Conservation (phyloP, 2,797 vertebrate species). For the Leucoraja ocellata region DNA sequence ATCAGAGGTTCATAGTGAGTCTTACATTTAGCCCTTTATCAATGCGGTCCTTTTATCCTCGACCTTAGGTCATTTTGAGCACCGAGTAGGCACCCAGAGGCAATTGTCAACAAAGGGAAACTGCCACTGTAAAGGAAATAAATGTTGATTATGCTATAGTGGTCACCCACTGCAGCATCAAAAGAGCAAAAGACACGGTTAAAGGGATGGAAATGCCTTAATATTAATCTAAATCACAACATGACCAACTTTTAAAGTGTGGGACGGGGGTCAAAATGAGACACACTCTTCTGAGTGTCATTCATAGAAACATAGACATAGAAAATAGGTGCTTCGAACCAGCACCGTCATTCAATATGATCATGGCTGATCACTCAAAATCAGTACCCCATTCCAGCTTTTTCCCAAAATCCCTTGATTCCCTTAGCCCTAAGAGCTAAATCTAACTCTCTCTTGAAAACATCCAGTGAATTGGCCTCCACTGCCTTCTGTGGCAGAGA, state of each 20-base stretch:
- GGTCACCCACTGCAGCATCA: background rate
- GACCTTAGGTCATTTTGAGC: background rate
- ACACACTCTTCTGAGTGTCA: background rate
- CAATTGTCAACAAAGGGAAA: background rate
- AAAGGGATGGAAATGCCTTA: background rate
- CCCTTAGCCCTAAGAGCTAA: no score
- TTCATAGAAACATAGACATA: no score
- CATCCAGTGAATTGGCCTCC: no score
- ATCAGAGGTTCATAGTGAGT: background rate
- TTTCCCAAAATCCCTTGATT: no score
- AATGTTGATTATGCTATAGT: background rate
- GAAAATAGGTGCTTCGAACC: no score
- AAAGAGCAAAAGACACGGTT: background rate
- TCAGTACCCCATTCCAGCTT: no score
- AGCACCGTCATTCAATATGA: no score
- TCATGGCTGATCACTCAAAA: no score
- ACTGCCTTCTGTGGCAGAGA: no score
- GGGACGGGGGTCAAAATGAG: background rate
- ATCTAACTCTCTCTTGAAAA: no score
- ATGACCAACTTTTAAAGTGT: background rate
- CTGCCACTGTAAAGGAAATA: background rate
- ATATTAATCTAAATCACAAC: background rate
- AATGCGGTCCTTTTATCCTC: background rate
- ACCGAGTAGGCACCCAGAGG: background rate
- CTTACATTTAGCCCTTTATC: background rate